phyloP scores from a whole-genome alignment of 1,140 invertebrate species.

The Agrypnia vestita region DNA sequence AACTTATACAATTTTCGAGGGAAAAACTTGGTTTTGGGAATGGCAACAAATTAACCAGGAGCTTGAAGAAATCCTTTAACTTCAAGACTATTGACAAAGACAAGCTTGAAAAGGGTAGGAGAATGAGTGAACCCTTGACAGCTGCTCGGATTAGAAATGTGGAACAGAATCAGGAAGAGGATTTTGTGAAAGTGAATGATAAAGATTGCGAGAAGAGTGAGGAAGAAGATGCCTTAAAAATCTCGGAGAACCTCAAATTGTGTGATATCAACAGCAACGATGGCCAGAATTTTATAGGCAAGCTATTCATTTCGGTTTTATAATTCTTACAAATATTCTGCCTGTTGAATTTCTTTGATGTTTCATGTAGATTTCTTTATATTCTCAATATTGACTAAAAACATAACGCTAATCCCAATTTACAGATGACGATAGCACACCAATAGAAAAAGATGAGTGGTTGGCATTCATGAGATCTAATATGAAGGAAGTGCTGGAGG shows the following conservation, averaged over 20 bases:
- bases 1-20: constrained; percentile 70
- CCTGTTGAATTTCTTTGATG: too few species aligned
- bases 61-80: constrained; percentile 71
- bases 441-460: constrained; percentile 90
- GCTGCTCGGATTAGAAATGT: constrained; percentile 59
- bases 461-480: constrained; percentile 81
- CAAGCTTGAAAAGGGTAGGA: constrained; percentile 66
- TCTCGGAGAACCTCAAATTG: constrained; percentile 67
- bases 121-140: constrained; percentile 70
- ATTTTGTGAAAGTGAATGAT: constrained; percentile 68
- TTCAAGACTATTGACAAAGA: constrained; percentile 70
- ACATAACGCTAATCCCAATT: neutral
- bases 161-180: constrained; percentile 63
- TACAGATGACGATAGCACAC: constrained; percentile 68
- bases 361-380: too few species aligned
- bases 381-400: too few species aligned
- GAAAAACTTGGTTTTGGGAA: constrained; percentile 71
- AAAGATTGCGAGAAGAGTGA: constrained; percentile 67
- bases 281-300: constrained; percentile 58
- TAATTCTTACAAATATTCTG: too few species aligned
- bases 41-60: constrained; percentile 69
- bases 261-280: constrained; percentile 60
- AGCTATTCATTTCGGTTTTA: neutral
- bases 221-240: constrained; percentile 64
- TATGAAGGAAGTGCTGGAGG: constrained; percentile 81